phyloP scores from a whole-genome alignment of 1,140 invertebrate genomes.

The Drosophila saltans region DNA sequence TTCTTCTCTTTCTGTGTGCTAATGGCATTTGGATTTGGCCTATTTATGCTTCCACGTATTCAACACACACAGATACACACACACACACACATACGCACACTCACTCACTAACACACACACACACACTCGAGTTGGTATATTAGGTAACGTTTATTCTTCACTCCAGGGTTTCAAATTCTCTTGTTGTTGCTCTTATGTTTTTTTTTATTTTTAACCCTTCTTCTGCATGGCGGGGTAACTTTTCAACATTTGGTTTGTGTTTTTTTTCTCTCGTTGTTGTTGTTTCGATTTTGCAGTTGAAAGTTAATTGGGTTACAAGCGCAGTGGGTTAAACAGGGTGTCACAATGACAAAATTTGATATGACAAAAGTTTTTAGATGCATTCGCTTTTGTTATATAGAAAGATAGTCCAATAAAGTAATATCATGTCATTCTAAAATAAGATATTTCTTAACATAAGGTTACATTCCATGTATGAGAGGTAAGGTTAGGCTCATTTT shows the following conservation, averaged over 20 bases:
- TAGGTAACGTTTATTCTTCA: conserved; percentile 58
- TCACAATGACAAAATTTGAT: not conserved
- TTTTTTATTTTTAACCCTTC: conserved; percentile 30
- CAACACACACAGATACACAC: conserved; percentile 24
- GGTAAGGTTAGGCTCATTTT: too few species aligned
- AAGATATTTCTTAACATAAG: too few species aligned
- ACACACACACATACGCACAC: not conserved
- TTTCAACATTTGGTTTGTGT: conserved; percentile 44
- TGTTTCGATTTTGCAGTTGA: conserved; percentile 45
- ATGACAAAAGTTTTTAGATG: too few species aligned
- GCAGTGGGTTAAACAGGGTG: conserved; percentile 70
- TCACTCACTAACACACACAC: conserved; percentile 1
- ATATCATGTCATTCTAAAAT: too few species aligned
- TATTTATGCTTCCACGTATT: conserved; percentile 81
- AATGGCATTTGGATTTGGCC: conserved; percentile 83
- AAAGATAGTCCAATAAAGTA: not conserved
- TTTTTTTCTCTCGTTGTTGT: conserved; percentile 13
- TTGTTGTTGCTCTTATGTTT: not conserved
- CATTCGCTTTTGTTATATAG: too few species aligned
- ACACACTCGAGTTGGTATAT: conserved; percentile 37
- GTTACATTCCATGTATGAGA: too few species aligned
- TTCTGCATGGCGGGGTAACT: conserved; percentile 57
- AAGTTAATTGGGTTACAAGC: conserved; percentile 75
- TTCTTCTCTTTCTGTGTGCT: conserved; percentile 40
- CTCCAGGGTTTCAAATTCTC: conserved; percentile 63